These are phyloP conservation scores for Colletes latitarsis DNA, from an alignment of 1,140 invertebrate genomes.

Conservation along the genomic window DNA sequence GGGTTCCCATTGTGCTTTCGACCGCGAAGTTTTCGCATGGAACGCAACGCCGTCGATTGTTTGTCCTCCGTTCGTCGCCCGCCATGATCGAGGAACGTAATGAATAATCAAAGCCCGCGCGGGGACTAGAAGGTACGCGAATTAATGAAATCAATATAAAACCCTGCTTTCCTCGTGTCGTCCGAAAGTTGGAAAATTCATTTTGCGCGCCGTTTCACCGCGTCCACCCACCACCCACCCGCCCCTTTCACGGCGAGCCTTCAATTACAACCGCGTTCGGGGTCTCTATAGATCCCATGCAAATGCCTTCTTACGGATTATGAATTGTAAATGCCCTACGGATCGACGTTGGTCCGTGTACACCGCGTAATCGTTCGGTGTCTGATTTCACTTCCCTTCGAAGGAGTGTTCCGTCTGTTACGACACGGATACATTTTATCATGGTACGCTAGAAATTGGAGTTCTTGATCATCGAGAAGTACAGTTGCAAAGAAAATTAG, in stretches of 20 bases:
- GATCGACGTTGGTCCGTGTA: neutral
- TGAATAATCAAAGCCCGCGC: constrained; percentile 22
- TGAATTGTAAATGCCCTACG: constrained; percentile 21
- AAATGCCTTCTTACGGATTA: constrained; percentile 1
- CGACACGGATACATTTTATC: too few species aligned
- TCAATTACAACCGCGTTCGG: constrained; percentile 16
- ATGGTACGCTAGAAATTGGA: too few species aligned
- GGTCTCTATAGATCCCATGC: neutral
- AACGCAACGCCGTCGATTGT: neutral
- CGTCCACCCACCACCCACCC: too few species aligned
- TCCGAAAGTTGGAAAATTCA: constrained; percentile 29
- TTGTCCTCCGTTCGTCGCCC: neutral
- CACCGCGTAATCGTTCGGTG: neutral
- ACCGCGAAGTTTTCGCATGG: neutral
- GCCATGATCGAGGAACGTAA: neutral
- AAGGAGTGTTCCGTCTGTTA: neutral
- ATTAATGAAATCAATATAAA: constrained; percentile 32
- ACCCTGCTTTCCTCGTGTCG: neutral
- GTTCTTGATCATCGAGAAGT: too few species aligned
- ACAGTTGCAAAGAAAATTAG: too few species aligned
- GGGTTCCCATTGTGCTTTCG: neutral
- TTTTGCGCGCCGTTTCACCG: constrained; percentile 17
- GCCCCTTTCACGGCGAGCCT: neutral
- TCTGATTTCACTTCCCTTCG: neutral
- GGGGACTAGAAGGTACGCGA: neutral